Base-by-base conservation (phyloP, 2,797 vertebrate genomes). In the Melanotaenia nigrans region DNA sequence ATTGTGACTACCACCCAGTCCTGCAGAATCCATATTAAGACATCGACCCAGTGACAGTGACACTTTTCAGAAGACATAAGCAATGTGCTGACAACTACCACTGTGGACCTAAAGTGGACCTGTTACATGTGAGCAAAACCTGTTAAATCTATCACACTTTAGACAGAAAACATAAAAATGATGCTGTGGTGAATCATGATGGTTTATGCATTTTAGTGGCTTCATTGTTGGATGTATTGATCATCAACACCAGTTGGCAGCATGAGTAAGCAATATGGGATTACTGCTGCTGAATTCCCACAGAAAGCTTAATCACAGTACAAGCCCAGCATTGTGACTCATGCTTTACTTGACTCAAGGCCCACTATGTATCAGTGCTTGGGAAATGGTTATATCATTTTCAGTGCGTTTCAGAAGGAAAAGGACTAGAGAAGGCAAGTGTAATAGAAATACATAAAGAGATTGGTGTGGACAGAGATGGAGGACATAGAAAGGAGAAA, bases 381-480 rank as follows among this genome's bases (percentile, higher is more conserved):
- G 73, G 85, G 84, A 89, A 88, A 86, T 61, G 79, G 82, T 77
- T 75, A 81, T 77, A 83, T 83, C 53, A 55, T 79, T 66, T 71
- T 71, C 68, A 47, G 32, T 56, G 30, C 20, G 36, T 84, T 86
- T 87, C 85, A 75, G 36, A 75, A 67, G 67, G 73, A 42, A 32
- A 53, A 61, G 51, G 55, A 73, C 74, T 75, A 66, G 70, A 65
- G 57, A 35, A 68, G 61, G 16, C 56, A 8, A 6, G 36, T 20
- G 40, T 58, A 47, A 86, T 70, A 60, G 73, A 81, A 77, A 79
- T 64, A 65, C 55, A 82, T 18, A 32, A 76, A 63, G 66, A 75
- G 68, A 89, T 82, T 65, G 65, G 47, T 81, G 64, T 75, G 75
- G 82, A 70, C 78, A 65, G 53, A 73, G 71, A 83, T 61, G 73